These are phyloP conservation scores for Eucera pruinosa DNA, from an alignment of 2,888 invertebrate species.

Conservation along the genomic window DNA sequence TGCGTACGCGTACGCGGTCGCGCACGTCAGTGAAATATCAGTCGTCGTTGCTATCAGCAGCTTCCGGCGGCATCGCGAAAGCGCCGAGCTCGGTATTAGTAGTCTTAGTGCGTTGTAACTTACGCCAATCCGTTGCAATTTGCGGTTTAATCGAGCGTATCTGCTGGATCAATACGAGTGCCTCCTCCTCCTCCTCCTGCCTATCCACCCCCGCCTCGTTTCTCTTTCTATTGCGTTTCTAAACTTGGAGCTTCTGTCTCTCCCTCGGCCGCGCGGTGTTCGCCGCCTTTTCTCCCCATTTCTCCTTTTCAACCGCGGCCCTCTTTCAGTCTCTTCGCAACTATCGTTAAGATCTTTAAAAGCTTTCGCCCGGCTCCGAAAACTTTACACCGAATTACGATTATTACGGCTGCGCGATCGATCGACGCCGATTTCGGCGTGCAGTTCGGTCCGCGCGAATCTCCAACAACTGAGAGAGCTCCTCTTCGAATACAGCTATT, in stretches of 20 bases:
- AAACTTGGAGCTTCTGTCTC: constrained; percentile 60
- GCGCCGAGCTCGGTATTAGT: constrained; percentile 48
- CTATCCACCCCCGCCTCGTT: constrained; percentile 29
- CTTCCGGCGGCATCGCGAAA: constrained; percentile 59
- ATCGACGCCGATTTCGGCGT: constrained; percentile 40
- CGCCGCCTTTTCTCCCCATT: constrained; percentile 11
- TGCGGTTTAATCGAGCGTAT: constrained; percentile 79
- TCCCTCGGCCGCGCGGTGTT: constrained; percentile 10
- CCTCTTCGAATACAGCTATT: too few species aligned
- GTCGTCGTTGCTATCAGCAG: constrained; percentile 51
- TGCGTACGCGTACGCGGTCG: constrained; percentile 5
- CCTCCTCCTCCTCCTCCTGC: constrained; percentile 47
- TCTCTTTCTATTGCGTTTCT: constrained; percentile 64
- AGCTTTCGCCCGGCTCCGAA: constrained; percentile 48
- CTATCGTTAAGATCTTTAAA: constrained; percentile 68
- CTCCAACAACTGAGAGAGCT: too few species aligned
- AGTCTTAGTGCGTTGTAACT: constrained; percentile 73
- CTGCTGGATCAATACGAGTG: constrained; percentile 76
- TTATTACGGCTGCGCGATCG: constrained; percentile 64
- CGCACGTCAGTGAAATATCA: constrained; percentile 49
- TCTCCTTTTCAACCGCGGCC: constrained; percentile 30
- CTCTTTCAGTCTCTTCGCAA: constrained; percentile 43
- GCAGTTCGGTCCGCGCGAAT: constrained; percentile 28
- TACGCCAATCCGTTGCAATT: constrained; percentile 78
- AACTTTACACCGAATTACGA: constrained; percentile 68